phyloP scores from a whole-genome alignment of 2,797 vertebrate species.

The Sus cebifrons region DNA sequence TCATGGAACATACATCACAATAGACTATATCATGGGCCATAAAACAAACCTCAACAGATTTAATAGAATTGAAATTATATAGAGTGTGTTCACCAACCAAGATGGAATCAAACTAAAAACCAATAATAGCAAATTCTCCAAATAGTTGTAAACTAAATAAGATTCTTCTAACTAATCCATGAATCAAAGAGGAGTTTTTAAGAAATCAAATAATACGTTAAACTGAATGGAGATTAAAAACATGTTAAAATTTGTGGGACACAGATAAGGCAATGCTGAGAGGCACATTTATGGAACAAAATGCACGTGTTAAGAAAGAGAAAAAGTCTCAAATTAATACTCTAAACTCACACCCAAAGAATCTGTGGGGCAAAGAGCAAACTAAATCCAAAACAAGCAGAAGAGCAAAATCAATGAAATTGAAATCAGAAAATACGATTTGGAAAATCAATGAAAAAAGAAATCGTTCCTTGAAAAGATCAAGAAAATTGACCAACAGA shows the following conservation, averaged over 20 bases:
- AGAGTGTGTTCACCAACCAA: neutral
- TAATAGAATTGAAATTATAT: neutral
- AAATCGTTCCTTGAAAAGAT: slow-evolving; percentile 43
- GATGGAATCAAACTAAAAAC: slow-evolving; percentile 18
- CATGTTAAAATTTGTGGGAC: neutral
- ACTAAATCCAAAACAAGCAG: slow-evolving; percentile 20
- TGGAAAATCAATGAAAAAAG: slow-evolving; percentile 22
- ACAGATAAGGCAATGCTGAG: slow-evolving; percentile 3
- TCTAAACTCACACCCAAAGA: neutral
- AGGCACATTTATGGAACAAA: neutral
- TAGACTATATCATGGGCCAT: neutral
- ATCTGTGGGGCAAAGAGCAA: neutral
- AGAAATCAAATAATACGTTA: slow-evolving; percentile 62
- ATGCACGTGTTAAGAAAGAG: neutral
- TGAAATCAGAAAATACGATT: slow-evolving; percentile 54
- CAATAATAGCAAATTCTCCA: slow-evolving; percentile 54
- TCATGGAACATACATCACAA: neutral
- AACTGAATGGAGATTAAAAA: slow-evolving; percentile 62
- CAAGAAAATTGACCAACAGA: neutral
- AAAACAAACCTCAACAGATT: slow-evolving; percentile 39
- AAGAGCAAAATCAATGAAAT: slow-evolving; percentile 44
- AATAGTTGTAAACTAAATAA: slow-evolving; percentile 13
- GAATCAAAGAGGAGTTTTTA: slow-evolving; percentile 40
- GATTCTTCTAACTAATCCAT: neutral
- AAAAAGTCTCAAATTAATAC: neutral